A percentile compares a stretch with the other conserved stretches of the same genome.
Evolutionary conservation across 2,113 vertebrate species (phyloP).

Genomic region (Marcusenius ussheri): DNA sequence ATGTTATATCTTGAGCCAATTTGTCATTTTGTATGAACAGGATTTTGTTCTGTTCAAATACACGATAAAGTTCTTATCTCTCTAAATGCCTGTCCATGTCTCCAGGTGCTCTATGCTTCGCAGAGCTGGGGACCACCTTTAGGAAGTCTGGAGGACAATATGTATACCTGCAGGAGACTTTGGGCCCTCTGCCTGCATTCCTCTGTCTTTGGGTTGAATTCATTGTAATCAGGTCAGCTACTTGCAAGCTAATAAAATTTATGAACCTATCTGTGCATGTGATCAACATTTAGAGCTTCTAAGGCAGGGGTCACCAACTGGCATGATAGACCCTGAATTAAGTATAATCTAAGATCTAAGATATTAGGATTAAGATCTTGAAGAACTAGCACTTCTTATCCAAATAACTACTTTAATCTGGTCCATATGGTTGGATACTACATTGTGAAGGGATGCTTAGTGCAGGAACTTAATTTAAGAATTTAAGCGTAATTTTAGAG

Average conservation of each 20-base stretch:
- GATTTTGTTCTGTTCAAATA: background rate
- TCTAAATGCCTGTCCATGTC: background rate
- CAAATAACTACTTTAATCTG: background rate
- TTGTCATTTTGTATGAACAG: background rate
- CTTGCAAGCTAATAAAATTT: background rate
- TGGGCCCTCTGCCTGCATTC: constrained; percentile 77
- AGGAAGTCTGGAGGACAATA: constrained; percentile 81
- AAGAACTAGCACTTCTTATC: background rate
- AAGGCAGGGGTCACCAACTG: background rate
- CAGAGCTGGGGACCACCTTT: constrained; percentile 79
- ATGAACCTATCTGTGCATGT: background rate
- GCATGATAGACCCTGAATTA: no score
- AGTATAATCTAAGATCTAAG: no score
- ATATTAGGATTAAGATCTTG: background rate
- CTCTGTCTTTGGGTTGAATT: constrained; percentile 76
- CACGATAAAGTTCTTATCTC: background rate
- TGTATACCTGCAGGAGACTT: constrained; percentile 74
- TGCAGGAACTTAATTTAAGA: no score
- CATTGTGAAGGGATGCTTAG: no score
- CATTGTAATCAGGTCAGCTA: constrained; percentile 68
- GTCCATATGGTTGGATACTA: no score
- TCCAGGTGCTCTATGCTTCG: constrained; percentile 74
- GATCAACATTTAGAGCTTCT: background rate
- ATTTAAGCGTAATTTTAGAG: no score
- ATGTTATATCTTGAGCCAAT: background rate